A percentile compares a stretch with the other conserved stretches of the same genome.
phyloP scores from a whole-genome alignment of 2,113 vertebrate genomes.

The Hylia prasina region DNA sequence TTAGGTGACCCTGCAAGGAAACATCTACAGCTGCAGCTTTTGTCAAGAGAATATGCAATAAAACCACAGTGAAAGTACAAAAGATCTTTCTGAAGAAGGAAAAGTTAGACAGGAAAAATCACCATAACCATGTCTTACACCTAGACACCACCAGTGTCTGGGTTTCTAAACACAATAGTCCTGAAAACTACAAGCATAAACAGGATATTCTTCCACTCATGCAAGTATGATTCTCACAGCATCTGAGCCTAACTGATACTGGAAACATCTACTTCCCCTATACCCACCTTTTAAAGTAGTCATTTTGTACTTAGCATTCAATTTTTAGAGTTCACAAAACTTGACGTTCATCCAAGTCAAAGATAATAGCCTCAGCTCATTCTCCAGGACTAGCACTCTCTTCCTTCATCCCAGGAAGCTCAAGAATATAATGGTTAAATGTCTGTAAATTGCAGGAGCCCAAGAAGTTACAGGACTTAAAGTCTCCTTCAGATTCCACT shows the following conservation, averaged over 20 bases:
- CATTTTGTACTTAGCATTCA: neutral
- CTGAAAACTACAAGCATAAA: too few species aligned
- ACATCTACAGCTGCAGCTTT: neutral
- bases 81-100: too few species aligned
- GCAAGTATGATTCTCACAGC: neutral
- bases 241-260: neutral
- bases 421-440: neutral
- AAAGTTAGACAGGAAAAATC: too few species aligned
- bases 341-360: neutral
- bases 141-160: too few species aligned
- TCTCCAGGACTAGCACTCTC: neutral
- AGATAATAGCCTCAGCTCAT: neutral
- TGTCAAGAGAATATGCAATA: too few species aligned
- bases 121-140: too few species aligned
- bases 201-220: neutral
- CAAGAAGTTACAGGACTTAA: neutral
- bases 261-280: neutral
- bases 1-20: neutral
- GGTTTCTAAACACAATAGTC: too few species aligned
- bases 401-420: neutral
- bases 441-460: neutral
- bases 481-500: neutral
- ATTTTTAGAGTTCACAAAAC: neutral
- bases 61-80: too few species aligned
- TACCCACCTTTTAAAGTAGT: neutral